phyloP scores from a whole-genome alignment of 2,888 invertebrate species.

The Chorisops tibialis region DNA sequence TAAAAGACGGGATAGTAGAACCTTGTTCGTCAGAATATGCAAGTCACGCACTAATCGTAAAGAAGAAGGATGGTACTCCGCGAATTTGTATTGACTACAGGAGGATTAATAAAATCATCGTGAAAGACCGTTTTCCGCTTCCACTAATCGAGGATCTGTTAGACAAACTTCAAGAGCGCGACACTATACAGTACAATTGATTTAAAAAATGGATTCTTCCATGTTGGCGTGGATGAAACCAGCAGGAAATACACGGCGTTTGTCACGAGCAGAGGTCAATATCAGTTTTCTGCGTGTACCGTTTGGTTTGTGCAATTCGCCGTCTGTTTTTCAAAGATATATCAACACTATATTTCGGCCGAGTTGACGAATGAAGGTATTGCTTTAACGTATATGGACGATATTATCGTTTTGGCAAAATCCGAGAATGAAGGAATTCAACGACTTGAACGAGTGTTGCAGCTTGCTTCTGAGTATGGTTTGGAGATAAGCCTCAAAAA shows the following conservation, averaged over 20 bases:
- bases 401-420: background rate
- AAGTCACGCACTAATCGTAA: conserved; percentile 34
- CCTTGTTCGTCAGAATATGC: conserved; percentile 32
- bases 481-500: no score
- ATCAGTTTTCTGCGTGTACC: no score
- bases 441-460: background rate
- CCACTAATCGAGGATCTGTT: no score
- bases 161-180: no score
- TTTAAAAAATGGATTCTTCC: no score
- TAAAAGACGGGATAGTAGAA: conserved; percentile 20
- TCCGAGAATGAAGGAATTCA: background rate
- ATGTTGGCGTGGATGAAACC: no score
- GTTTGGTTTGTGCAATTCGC: no score
- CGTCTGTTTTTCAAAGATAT: background rate
- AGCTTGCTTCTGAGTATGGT: no score
- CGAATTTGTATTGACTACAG: conserved; percentile 33
- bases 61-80: conserved; percentile 31
- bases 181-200: no score
- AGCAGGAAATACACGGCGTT: no score
- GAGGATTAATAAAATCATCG: background rate
- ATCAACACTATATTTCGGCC: background rate
- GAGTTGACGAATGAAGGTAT: background rate
- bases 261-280: no score
- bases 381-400: conserved; percentile 1
- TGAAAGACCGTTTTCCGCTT: no score